Evolutionary conservation across 2,888 invertebrate genomes (phyloP).

Genomic region (Isoperla grammatica): DNA sequence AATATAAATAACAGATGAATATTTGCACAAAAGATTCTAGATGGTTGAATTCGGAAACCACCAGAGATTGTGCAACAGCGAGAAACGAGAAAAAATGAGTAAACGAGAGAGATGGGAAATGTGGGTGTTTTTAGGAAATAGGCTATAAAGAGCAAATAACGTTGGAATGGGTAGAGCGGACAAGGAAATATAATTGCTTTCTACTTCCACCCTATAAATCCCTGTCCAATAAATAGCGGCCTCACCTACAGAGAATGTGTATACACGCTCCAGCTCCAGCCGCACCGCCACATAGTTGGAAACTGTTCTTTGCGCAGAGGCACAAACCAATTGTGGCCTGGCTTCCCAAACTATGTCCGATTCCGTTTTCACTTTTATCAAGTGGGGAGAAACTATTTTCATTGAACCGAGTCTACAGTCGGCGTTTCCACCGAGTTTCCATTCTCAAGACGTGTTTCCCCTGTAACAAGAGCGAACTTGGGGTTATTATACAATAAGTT

Average conservation of each 20-base stretch:
- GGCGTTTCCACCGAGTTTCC: no score
- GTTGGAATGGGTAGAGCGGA: slow-evolving; percentile 17
- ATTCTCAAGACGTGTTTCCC: no score
- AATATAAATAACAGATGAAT: neutral
- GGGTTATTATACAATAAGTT: no score
- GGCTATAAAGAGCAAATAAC: slow-evolving; percentile 17
- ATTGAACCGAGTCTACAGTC: no score
- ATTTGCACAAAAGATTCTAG: neutral
- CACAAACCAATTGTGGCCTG: slow-evolving; percentile 7
- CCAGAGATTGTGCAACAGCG: neutral
- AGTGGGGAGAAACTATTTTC: no score
- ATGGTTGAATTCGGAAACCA: neutral
- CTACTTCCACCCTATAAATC: slow-evolving; percentile 14
- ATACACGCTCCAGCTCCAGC: neutral
- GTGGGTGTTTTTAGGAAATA: slow-evolving; percentile 15
- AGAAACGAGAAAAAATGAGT: neutral
- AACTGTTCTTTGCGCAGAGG: neutral
- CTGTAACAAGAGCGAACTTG: no score
- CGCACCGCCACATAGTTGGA: neutral
- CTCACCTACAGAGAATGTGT: slow-evolving; percentile 16
- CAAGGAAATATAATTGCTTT: slow-evolving; percentile 20
- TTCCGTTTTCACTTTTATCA: no score
- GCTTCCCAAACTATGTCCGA: slow-evolving; percentile 8
- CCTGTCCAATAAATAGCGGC: slow-evolving; percentile 16
- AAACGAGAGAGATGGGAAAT: neutral